A percentile compares a stretch with the other conserved stretches of the same genome.
These are phyloP conservation scores for Centruroides sculpturatus DNA, from an alignment of 1,140 invertebrate species.

Conservation along the genomic window DNA sequence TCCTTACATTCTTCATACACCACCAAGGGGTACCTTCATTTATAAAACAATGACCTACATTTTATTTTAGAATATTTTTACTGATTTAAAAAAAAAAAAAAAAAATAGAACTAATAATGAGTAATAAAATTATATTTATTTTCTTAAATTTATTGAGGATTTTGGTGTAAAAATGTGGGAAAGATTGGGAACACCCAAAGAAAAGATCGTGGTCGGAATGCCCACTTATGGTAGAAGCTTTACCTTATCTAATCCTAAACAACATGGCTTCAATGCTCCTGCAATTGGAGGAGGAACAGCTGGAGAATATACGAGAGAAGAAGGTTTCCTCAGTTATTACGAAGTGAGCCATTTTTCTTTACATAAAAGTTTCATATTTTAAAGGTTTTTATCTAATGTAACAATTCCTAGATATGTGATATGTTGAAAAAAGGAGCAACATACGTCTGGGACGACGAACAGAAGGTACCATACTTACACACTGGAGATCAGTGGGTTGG, in stretches of 20 bases:
- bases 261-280: constrained; percentile 60
- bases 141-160: too few relatives aligned
- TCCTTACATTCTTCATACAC: too few relatives aligned
- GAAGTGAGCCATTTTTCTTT: constrained; percentile 36
- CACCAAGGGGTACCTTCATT: too few relatives aligned
- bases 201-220: constrained; percentile 79
- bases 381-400: background rate
- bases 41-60: too few relatives aligned
- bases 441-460: constrained; percentile 15
- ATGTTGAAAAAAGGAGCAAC: constrained; percentile 5
- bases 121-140: too few relatives aligned
- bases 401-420: constrained; percentile 8
- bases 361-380: background rate
- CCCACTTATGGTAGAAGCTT: constrained; percentile 86
- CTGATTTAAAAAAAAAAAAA: too few relatives aligned
- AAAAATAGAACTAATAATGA: too few relatives aligned
- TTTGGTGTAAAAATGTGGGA: constrained; percentile 71
- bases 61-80: too few relatives aligned
- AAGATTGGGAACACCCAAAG: constrained; percentile 55
- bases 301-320: constrained; percentile 75
- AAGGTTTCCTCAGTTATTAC: constrained; percentile 83
- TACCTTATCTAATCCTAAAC: constrained; percentile 63
- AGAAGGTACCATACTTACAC: constrained; percentile 17
- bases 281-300: constrained; percentile 77
- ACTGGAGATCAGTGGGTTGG: constrained; percentile 30